Evolutionary conservation across 2,888 invertebrate species (phyloP).

Genomic region (Megaustenia siamemsis): DNA sequence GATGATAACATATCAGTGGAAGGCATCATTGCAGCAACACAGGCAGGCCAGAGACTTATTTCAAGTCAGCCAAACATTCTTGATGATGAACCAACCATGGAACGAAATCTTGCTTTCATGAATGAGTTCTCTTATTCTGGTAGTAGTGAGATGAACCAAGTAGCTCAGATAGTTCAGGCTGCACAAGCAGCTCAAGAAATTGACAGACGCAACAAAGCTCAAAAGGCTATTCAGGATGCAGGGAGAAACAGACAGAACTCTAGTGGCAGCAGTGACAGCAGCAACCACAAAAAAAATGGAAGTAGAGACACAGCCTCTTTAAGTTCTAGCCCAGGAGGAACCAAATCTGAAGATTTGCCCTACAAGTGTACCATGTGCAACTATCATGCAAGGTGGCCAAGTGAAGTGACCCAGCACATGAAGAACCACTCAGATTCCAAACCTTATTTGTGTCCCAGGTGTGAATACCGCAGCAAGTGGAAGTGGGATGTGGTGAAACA

Average conservation of each 20-base stretch:
- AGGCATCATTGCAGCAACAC: conserved; percentile 56
- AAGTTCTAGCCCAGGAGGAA: conserved; percentile 14
- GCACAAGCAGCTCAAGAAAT: conserved; percentile 48
- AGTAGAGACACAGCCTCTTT: background rate
- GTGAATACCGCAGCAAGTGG: conserved; percentile 80
- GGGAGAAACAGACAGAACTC: conserved; percentile 10
- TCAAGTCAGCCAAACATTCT: conserved; percentile 56
- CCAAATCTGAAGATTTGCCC: conserved; percentile 64
- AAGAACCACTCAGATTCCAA: conserved; percentile 80
- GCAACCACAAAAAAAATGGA: background rate
- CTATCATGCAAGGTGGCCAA: conserved; percentile 80
- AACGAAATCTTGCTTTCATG: conserved; percentile 29
- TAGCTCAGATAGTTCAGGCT: conserved; percentile 29
- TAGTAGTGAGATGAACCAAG: background rate
- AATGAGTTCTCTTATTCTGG: background rate
- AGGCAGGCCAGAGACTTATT: conserved; percentile 54
- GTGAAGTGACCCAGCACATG: conserved; percentile 80
- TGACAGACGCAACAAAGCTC: conserved; percentile 35
- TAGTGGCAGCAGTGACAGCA: background rate
- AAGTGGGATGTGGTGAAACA: conserved; percentile 81
- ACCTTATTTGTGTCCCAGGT: conserved; percentile 79
- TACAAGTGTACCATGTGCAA: conserved; percentile 79
- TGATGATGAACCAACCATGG: conserved; percentile 53
- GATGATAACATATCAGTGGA: conserved; percentile 56
- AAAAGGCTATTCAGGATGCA: conserved; percentile 42